These are phyloP conservation scores for Ptilodon capucinus DNA, from an alignment of 2,888 invertebrate species.

Conservation along the genomic window DNA sequence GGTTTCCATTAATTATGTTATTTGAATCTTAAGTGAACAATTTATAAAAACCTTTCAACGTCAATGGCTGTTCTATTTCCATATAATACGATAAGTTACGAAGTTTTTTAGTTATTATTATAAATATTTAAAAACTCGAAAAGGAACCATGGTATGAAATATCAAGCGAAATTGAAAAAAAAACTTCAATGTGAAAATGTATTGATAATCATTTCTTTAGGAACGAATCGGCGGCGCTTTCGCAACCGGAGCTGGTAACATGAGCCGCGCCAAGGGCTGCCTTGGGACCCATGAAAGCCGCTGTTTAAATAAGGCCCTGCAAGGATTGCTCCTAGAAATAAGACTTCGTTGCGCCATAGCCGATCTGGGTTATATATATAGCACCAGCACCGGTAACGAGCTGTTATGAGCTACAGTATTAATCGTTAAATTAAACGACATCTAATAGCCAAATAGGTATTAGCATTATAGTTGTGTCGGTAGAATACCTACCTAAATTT, in stretches of 20 bases:
- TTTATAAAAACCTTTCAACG: too few relatives aligned
- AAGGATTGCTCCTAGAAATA: constrained; percentile 29
- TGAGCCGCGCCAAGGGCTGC: constrained; percentile 40
- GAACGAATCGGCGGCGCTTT: constrained; percentile 22
- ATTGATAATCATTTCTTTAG: constrained; percentile 35
- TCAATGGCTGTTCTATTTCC: too few relatives aligned
- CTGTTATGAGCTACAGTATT: constrained; percentile 3
- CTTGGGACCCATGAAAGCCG: constrained; percentile 43
- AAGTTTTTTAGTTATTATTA: not conserved
- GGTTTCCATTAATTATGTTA: too few relatives aligned
- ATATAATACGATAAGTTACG: too few relatives aligned
- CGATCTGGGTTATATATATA: constrained; percentile 16
- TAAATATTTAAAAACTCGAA: not conserved
- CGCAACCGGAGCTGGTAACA: constrained; percentile 46
- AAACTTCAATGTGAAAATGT: constrained; percentile 32
- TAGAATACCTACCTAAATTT: constrained; percentile 52
- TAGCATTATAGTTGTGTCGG: constrained; percentile 25
- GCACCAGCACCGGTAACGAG: not conserved
- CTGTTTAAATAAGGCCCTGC: constrained; percentile 42
- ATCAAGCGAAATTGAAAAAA: constrained; percentile 17
- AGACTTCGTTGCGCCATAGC: constrained; percentile 31
- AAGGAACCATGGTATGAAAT: not conserved
- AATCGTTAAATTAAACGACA: constrained; percentile 1
- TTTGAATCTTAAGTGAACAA: too few relatives aligned
- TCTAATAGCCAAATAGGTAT: constrained; percentile 5